Evolutionary conservation across 2,888 invertebrate species (phyloP), one percentile per base, ranked within the genome.

Genomic region (Andrena bicolor): DNA sequence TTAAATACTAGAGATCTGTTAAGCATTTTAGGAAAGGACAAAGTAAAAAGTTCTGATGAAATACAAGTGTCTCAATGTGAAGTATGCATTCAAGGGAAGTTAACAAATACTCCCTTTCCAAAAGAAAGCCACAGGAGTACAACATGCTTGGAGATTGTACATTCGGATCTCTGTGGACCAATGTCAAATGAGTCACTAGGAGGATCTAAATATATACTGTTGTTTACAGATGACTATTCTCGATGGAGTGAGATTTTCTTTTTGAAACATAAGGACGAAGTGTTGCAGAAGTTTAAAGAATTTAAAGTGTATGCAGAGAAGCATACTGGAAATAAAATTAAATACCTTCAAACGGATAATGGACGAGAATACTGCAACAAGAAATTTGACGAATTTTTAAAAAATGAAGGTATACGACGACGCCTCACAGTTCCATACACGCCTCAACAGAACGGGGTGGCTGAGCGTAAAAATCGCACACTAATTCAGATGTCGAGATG

Each of bases 151-250:
- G 61, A 76, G 23, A 76, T 69, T 23, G 23, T 69, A 32, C 69
- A 69, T 13, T 61, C 74, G 0, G 74, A 74, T 30, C 10, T 74
- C 1, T 61, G 70, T 58, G 72, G 72, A 35, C 72, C 72, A 26
- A 70, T 76, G 56, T 8, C 23, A 0, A 23, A n/a, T 1, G 53
- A 63, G 23, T 76, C 76, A 23, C n/a, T 49, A 2, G 65, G 66
- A 20, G 60, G 60, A 13, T 35, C 72, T 2, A 60, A 10, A 32
- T 78, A 72, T 28, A 10, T 73, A 6, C 5, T 78, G 23, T 61
- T 53, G 5, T 78, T 72, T n/a, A 72, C 35, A 20, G 71, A 77
- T n/a, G 77, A 77, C 32, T 66, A 60, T 65, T 71, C 71, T 13
- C 30, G 71, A 71, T 77, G 71, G 65, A 30, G 61, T 13, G 30